Conservation (phyloP, 2,888 invertebrate genomes). For the Drosophila merina region DNA sequence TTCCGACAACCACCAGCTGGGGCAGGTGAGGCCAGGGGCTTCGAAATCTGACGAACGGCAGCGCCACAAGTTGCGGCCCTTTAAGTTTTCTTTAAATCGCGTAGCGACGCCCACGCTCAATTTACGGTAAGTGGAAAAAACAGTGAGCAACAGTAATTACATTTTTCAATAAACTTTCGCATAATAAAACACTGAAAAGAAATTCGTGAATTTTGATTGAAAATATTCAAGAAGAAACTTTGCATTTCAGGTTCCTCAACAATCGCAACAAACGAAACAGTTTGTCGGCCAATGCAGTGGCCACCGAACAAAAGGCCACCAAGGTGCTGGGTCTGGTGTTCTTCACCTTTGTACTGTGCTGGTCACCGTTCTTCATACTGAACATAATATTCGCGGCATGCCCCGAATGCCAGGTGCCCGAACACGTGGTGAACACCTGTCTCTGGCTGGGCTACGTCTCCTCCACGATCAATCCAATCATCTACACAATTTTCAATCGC, state of each 20-base stretch:
- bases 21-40: slow-evolving; percentile 84
- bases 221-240: not conserved
- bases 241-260: slow-evolving; percentile 87
- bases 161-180: not conserved
- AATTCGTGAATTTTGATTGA: too few relatives aligned
- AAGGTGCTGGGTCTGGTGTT: slow-evolving; percentile 94
- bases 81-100: slow-evolving; percentile 87
- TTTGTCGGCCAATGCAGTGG: slow-evolving; percentile 91
- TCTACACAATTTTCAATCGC: slow-evolving; percentile 96
- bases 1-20: slow-evolving; percentile 55
- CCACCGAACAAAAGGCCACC: slow-evolving; percentile 97
- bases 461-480: slow-evolving; percentile 96
- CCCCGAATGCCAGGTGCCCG: slow-evolving; percentile 90
- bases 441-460: slow-evolving; percentile 97
- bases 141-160: slow-evolving; percentile 1
- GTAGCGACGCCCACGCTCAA: slow-evolving; percentile 87
- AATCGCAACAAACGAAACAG: slow-evolving; percentile 89
- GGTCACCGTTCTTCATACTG: slow-evolving; percentile 96
- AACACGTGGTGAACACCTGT: slow-evolving; percentile 89
- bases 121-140: slow-evolving; percentile 82
- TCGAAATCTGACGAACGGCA: slow-evolving; percentile 87
- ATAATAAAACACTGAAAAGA: slow-evolving; percentile 5
- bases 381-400: slow-evolving; percentile 95
- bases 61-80: slow-evolving; percentile 86
- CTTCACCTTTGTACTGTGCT: slow-evolving; percentile 95